Evolutionary conservation across 1,140 invertebrate genomes (phyloP).

Genomic region (Drosophila littoralis): DNA sequence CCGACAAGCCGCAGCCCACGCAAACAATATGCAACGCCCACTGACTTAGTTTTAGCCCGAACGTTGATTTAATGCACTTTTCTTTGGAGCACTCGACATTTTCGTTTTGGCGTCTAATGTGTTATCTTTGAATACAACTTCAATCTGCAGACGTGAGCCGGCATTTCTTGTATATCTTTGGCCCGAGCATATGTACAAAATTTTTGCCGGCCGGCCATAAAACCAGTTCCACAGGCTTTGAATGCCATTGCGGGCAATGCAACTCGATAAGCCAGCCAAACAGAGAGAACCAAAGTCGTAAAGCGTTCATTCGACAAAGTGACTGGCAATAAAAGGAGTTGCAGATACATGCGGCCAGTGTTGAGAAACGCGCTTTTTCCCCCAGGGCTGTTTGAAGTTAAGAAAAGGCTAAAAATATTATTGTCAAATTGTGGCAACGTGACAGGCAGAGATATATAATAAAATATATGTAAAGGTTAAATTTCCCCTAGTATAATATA

Average conservation of each 20-base stretch:
- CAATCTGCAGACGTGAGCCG: constrained; percentile 49
- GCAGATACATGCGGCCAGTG: constrained; percentile 22
- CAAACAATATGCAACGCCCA: constrained; percentile 38
- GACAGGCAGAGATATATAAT: no score
- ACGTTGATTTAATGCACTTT: constrained; percentile 53
- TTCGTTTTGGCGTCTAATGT: constrained; percentile 29
- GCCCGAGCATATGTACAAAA: constrained; percentile 20
- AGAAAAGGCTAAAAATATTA: not conserved
- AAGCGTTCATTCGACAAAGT: constrained; percentile 35
- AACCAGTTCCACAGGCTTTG: constrained; percentile 45
- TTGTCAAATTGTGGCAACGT: no score
- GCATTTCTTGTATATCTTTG: constrained; percentile 26
- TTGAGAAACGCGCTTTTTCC: not conserved
- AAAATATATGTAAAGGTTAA: no score
- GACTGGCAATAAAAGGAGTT: constrained; percentile 51
- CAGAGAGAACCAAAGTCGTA: constrained; percentile 12
- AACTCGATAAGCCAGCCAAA: constrained; percentile 24
- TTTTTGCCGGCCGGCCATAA: constrained; percentile 44
- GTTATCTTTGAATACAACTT: constrained; percentile 57
- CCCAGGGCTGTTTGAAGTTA: not conserved
- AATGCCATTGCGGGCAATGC: constrained; percentile 18
- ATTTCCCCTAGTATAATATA: no score
- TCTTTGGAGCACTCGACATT: constrained; percentile 21
- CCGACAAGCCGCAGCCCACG: constrained; percentile 22
- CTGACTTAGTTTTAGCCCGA: constrained; percentile 47